A percentile compares a stretch with the other conserved stretches of the same genome.
These are phyloP conservation scores for Pedionomus torquatus DNA, from an alignment of 2,113 vertebrate genomes.

Conservation along the genomic window DNA sequence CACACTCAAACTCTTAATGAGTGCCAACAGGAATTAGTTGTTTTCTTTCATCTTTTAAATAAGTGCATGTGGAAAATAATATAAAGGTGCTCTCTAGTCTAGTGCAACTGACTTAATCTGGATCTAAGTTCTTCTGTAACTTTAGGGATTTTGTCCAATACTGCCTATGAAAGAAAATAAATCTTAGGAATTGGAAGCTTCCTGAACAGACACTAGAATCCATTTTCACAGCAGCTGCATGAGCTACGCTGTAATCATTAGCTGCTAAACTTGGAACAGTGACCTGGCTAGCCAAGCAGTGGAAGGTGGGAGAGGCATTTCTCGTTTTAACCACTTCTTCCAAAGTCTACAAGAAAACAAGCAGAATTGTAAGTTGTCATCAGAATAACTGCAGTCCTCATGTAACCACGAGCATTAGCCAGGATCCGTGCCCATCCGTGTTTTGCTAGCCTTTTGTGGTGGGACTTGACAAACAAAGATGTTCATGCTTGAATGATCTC, in stretches of 20 bases:
- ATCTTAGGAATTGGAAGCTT: neutral
- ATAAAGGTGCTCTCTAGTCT: neutral
- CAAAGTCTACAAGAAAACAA: neutral
- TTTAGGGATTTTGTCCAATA: neutral
- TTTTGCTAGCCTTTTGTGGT: neutral
- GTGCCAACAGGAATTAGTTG: neutral
- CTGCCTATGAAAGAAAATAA: neutral
- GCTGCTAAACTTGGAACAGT: neutral
- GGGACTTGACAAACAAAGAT: neutral
- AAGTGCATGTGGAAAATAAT: neutral
- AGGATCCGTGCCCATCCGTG: neutral
- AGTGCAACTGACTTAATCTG: neutral
- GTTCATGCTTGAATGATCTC: neutral
- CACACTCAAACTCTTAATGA: neutral
- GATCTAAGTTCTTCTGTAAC: neutral
- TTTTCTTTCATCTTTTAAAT: neutral
- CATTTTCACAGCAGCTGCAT: neutral
- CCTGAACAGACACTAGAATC: neutral
- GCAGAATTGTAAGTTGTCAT: neutral
- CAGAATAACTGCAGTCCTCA: neutral
- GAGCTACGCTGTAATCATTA: neutral
- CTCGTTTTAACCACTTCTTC: neutral
- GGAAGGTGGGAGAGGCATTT: neutral
- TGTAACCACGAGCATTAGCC: accelerated
- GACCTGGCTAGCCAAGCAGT: neutral